These are phyloP conservation scores for Sceloporus undulatus DNA, from an alignment of 2,113 vertebrate species.

Conservation along the genomic window DNA sequence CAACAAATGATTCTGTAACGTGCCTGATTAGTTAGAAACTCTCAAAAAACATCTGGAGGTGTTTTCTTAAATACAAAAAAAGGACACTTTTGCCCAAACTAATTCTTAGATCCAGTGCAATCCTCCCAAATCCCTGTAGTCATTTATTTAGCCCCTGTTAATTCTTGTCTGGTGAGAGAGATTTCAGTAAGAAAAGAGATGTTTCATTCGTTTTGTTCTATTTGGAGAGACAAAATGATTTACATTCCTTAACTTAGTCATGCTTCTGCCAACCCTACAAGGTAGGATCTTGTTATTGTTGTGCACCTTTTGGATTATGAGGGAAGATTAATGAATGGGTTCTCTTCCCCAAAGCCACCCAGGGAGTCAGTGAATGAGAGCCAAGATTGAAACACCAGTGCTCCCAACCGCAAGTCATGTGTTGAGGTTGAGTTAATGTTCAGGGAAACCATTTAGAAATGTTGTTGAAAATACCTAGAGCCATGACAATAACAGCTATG, in stretches of 20 bases:
- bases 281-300: constrained; percentile 3
- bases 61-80: constrained; percentile 18
- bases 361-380: not conserved
- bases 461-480: too few species aligned
- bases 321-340: not conserved
- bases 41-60: constrained; percentile 62
- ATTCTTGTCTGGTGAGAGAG: not conserved
- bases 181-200: constrained; percentile 34
- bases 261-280: not conserved
- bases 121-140: constrained; percentile 14
- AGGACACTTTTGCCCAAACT: constrained; percentile 50
- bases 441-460: too few species aligned
- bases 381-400: not conserved
- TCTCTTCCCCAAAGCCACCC: not conserved
- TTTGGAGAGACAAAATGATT: not conserved
- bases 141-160: not conserved
- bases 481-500: too few species aligned
- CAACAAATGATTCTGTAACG: constrained; percentile 17
- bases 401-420: too few species aligned
- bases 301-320: not conserved
- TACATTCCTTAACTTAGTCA: not conserved
- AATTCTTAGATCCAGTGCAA: constrained; percentile 52
- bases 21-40: constrained; percentile 56
- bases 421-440: too few species aligned
- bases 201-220: not conserved